Conservation (phyloP, 2,797 vertebrate species). For the Hoplostethus mediterraneus region DNA sequence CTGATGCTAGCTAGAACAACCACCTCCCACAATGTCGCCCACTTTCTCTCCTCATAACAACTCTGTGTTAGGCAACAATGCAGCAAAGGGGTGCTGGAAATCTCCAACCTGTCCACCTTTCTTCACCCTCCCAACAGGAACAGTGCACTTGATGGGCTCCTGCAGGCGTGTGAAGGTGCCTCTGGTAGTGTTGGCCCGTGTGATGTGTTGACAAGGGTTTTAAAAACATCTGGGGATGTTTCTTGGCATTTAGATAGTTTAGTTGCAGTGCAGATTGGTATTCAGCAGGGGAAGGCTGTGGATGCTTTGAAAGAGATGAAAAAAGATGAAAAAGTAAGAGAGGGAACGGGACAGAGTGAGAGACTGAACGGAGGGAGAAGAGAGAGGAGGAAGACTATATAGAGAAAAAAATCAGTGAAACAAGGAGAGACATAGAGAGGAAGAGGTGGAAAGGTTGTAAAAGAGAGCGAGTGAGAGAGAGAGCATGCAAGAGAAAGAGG, state of each 20-base stretch:
- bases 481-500: background rate
- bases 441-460: conserved; percentile 41
- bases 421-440: background rate
- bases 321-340: conserved; percentile 21
- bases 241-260: conserved; percentile 21
- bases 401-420: conserved; percentile 4
- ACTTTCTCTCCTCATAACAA: conserved; percentile 72
- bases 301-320: conserved; percentile 15
- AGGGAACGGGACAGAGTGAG: conserved; percentile 9
- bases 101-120: conserved; percentile 54
- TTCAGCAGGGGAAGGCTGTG: conserved; percentile 18
- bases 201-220: conserved; percentile 3
- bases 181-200: conserved; percentile 1
- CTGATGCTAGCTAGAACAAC: conserved; percentile 78
- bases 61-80: conserved; percentile 64
- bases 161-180: conserved; percentile 3
- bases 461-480: conserved; percentile 22
- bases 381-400: background rate
- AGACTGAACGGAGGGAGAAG: conserved; percentile 4
- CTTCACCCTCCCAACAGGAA: conserved; percentile 25
- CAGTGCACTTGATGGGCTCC: conserved; percentile 17
- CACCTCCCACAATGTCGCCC: conserved; percentile 80
- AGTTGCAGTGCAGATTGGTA: conserved; percentile 17
- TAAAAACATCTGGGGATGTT: background rate
- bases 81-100: conserved; percentile 56